Evolutionary conservation across 2,113 vertebrate species (phyloP).

Genomic region (Etheostoma spectabile): DNA sequence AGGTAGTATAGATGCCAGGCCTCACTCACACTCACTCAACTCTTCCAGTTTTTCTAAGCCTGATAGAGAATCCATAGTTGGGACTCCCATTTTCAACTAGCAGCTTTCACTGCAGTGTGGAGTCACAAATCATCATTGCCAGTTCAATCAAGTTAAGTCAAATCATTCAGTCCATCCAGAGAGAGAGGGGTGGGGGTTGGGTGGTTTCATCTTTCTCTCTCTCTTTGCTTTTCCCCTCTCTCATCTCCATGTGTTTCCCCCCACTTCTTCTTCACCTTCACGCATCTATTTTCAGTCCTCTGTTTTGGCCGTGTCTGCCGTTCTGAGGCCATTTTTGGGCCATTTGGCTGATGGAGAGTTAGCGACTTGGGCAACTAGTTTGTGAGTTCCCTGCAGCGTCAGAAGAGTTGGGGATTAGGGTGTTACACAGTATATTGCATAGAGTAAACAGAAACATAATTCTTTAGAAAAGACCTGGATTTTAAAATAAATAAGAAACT

Average conservation of each 20-base stretch:
- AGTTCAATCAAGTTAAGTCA: slow-evolving; percentile 72
- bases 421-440: too few species aligned
- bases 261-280: slow-evolving; percentile 71
- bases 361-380: slow-evolving; percentile 87
- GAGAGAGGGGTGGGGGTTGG: slow-evolving; percentile 38
- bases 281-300: slow-evolving; percentile 90
- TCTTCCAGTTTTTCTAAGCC: slow-evolving; percentile 41
- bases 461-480: not conserved
- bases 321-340: slow-evolving; percentile 85
- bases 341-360: slow-evolving; percentile 85
- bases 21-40: slow-evolving; percentile 29
- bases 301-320: slow-evolving; percentile 89
- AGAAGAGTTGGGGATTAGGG: slow-evolving; percentile 82
- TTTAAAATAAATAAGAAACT: not conserved
- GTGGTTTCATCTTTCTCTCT: slow-evolving; percentile 87
- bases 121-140: slow-evolving; percentile 84
- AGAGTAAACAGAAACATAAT: not conserved
- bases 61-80: slow-evolving; percentile 37
- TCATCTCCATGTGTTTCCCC: slow-evolving; percentile 43
- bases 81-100: slow-evolving; percentile 65
- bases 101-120: slow-evolving; percentile 85
- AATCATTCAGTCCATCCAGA: slow-evolving; percentile 11
- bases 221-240: slow-evolving; percentile 58
- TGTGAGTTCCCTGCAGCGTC: slow-evolving; percentile 91
- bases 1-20: slow-evolving; percentile 22